Base-by-base conservation (phyloP, 2,113 vertebrate species). In the Festucalex cinctus region DNA sequence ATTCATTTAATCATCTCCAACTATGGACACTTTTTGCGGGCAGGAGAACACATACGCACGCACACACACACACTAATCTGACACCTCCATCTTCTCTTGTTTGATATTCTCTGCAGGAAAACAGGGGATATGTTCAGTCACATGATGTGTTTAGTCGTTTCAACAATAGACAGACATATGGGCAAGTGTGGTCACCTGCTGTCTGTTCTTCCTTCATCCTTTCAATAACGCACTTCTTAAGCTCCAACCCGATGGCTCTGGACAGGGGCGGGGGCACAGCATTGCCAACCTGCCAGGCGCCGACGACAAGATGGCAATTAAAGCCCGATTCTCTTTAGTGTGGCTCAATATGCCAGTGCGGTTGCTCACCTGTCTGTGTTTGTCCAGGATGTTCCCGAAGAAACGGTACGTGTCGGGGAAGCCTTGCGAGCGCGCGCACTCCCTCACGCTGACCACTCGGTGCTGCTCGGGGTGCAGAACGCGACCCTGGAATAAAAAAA, bases 391-490 rank as follows among this genome's bases (percentile, higher is more conserved):
- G 74, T 98, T 99, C 37, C 97, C 96, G 0, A 98, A 98, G 65
- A 98, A 93, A 49, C 96, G 91, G 74, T 94, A 98, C 48, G 96
- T 96, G 76, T 98, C 97, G 0, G 96, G 96, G 83, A 99, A 98
- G 3, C 96, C 97, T 77, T 99, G 97, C 48, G 97, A 99, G 10
- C 97, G 94, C 0, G 96, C 92, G 0, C 97, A 99, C 36, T 98
- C 97, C 77, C 96, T 85, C 44, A 99, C 96, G 0, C 97, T 99
- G 74, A 98, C 97, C 46, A 98, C 97, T 3, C 96, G 79, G 90
- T 98, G 96, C 91, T 99, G 97, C 86, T 98, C 97, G 0, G 97
- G 92, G 70, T 98, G 97, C 41, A 98, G 89, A 44, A 98, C 96
- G 0, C 96, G 94, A 2, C 96, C 96, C 95, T 98, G 77, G 0